These are phyloP conservation scores for Drosophila seguyi DNA, from an alignment of 1,140 invertebrate species.

Conservation along the genomic window DNA sequence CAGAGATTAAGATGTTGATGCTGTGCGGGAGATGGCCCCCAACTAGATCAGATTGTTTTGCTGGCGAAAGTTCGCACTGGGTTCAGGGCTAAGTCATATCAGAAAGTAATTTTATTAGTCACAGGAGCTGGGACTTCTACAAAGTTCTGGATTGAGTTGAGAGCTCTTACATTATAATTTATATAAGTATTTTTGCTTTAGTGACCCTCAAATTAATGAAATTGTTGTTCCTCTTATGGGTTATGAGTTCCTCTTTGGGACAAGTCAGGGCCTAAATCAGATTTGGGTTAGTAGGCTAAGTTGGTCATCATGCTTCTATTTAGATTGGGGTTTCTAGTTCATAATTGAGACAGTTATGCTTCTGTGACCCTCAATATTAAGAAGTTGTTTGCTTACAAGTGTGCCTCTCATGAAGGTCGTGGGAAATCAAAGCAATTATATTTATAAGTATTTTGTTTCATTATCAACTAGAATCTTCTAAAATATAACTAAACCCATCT, in stretches of 20 bases:
- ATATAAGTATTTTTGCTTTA: conserved; percentile 49
- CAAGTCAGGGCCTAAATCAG: conserved; percentile 22
- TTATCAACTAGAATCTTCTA: too few relatives aligned
- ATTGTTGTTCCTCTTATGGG: conserved; percentile 36
- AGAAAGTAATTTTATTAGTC: conserved; percentile 5
- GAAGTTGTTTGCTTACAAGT: conserved; percentile 60
- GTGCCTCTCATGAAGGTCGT: conserved; percentile 19
- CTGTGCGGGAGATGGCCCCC: conserved; percentile 43
- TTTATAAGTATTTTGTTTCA: too few relatives aligned
- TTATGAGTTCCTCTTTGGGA: conserved; percentile 22
- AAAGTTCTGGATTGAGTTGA: not conserved
- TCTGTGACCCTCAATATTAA: conserved; percentile 56
- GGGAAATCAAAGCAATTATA: too few relatives aligned
- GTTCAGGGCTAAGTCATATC: conserved; percentile 3
- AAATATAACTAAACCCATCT: too few relatives aligned
- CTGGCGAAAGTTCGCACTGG: conserved; percentile 4
- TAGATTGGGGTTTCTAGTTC: not conserved
- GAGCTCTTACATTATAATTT: conserved; percentile 20
- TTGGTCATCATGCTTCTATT: not conserved
- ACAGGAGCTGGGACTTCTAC: not conserved
- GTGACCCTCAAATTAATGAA: conserved; percentile 68
- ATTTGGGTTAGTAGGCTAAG: not conserved
- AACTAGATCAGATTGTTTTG: conserved; percentile 16
- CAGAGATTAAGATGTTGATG: conserved; percentile 62
- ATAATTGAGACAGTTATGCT: conserved; percentile 19